phyloP scores from a whole-genome alignment of 2,113 vertebrate species.

The Vulpes ferrilata region DNA sequence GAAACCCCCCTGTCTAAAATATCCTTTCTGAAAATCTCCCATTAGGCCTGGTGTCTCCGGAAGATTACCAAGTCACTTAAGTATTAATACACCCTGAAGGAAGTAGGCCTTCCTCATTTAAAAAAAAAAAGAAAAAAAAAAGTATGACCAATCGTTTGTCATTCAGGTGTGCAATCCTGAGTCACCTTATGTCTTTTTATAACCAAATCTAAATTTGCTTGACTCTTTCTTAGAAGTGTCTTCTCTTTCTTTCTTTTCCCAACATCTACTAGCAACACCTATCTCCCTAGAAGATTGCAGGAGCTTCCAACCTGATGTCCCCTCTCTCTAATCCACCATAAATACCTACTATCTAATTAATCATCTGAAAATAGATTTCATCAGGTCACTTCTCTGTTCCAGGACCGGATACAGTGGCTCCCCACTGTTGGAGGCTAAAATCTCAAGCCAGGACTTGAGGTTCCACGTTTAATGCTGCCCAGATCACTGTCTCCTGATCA shows the following conservation, averaged over 20 bases:
- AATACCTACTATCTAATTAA: neutral
- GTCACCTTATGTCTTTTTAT: neutral
- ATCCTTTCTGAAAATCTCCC: neutral
- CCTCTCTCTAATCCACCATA: neutral
- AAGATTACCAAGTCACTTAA: neutral
- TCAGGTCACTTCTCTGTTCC: neutral
- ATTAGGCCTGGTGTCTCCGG: neutral
- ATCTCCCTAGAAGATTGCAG: neutral
- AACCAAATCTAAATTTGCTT: neutral
- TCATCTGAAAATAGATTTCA: neutral
- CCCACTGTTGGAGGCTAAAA: neutral
- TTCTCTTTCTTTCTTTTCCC: neutral
- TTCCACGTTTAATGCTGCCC: neutral
- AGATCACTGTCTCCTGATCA: neutral
- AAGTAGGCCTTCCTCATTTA: conserved; percentile 24
- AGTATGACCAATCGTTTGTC: neutral
- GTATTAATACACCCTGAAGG: neutral
- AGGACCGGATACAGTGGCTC: neutral
- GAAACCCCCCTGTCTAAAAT: conserved; percentile 55
- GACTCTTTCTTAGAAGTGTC: neutral
- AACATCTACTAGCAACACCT: neutral
- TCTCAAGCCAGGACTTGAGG: neutral
- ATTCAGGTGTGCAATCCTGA: neutral
- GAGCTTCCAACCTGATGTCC: neutral
- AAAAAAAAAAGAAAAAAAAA: neutral